Evolutionary conservation across 2,797 vertebrate species (phyloP).

Genomic region (Acanthurus tractus): DNA sequence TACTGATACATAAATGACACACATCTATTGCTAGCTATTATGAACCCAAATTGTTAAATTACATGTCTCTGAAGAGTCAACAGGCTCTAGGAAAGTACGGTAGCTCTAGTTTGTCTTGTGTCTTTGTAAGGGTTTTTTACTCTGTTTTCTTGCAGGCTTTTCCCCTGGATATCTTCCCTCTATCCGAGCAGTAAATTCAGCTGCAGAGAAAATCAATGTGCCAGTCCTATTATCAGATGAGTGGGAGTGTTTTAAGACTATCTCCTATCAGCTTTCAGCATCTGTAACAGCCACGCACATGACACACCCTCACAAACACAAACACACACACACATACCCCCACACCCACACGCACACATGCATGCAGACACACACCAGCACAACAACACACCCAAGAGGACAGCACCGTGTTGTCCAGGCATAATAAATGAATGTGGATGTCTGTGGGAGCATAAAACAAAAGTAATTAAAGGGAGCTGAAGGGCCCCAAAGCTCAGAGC

Average conservation of each 20-base stretch:
- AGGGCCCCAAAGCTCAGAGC: constrained; percentile 69
- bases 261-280: constrained; percentile 57
- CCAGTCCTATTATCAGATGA: constrained; percentile 61
- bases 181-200: constrained; percentile 61
- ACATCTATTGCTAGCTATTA: not conserved
- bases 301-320: not conserved
- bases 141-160: constrained; percentile 4
- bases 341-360: not conserved
- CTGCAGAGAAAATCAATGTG: constrained; percentile 65
- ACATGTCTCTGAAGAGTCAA: constrained; percentile 13
- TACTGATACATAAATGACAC: not conserved
- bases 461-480: constrained; percentile 82
- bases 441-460: constrained; percentile 75
- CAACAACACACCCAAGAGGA: too few species aligned
- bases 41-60: not conserved
- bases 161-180: constrained; percentile 35
- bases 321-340: not conserved
- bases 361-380: not conserved
- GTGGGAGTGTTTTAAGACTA: constrained; percentile 65
- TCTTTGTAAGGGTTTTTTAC: constrained; percentile 3
- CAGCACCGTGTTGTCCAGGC: constrained; percentile 48
- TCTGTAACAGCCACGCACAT: constrained; percentile 38
- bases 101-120: not conserved
- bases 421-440: constrained; percentile 74
- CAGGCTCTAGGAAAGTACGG: not conserved